These are phyloP conservation scores for Erynnis tages DNA, from an alignment of 2,888 invertebrate species.

Conservation along the genomic window DNA sequence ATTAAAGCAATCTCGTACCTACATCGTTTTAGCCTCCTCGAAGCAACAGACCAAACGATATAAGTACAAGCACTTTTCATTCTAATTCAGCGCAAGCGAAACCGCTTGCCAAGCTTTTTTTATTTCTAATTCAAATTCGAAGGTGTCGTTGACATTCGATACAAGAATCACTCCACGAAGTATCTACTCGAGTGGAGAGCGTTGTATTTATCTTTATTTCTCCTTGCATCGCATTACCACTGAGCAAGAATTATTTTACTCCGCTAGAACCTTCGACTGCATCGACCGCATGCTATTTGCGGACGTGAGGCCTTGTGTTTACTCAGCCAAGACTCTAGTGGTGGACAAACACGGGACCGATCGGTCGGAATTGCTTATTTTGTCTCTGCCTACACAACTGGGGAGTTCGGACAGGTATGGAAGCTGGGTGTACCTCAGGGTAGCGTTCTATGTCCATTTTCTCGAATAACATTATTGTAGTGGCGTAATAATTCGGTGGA, in stretches of 20 bases:
- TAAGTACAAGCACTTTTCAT: constrained; percentile 2
- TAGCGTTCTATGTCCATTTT: constrained; percentile 51
- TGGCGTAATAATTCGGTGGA: constrained; percentile 60
- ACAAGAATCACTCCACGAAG: constrained; percentile 39
- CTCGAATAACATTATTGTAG: constrained; percentile 53
- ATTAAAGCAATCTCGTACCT: not conserved
- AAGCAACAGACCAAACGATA: constrained; percentile 1
- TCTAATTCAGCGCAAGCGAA: constrained; percentile 15
- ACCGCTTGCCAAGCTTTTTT: constrained; percentile 24
- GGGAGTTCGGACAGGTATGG: constrained; percentile 69
- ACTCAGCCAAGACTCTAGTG: constrained; percentile 79
- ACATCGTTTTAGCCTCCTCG: not conserved
- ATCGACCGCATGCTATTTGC: constrained; percentile 76
- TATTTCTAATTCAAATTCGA: constrained; percentile 31
- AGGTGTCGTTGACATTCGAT: constrained; percentile 41
- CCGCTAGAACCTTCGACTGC: constrained; percentile 61
- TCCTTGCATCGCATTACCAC: constrained; percentile 47
- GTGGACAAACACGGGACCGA: constrained; percentile 78
- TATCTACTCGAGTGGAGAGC: constrained; percentile 44
- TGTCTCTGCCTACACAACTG: constrained; percentile 77
- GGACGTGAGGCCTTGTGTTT: constrained; percentile 78
- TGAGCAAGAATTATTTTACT: constrained; percentile 57
- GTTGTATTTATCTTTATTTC: constrained; percentile 49
- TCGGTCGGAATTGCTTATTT: constrained; percentile 81
- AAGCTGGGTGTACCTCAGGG: constrained; percentile 62